Evolutionary conservation across 2,113 vertebrate genomes (phyloP), one percentile per base, ranked within the genome.

Genomic region (Bujurquina vittata): DNA sequence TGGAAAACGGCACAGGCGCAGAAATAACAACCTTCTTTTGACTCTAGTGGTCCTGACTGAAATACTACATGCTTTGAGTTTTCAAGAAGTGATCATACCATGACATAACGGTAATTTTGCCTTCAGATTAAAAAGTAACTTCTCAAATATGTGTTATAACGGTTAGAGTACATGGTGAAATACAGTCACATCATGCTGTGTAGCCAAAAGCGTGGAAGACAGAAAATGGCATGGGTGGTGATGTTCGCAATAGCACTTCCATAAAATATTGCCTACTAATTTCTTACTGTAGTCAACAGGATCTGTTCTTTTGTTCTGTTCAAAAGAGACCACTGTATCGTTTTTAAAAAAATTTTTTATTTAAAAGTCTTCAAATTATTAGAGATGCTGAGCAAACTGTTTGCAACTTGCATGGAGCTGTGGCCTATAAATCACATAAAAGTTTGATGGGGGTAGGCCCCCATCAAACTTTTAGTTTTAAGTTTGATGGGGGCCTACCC

Each of bases 161-260:
- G 23, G 23, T 18, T 52, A 0, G 46, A 72, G 23, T 20, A 17
- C 23, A 20, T 52, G 63, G 26, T 69, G 17, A 69, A 67, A 49
- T 20, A 43, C 6, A 22, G 26, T 67, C 46, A 40, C 40, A 67
- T 65, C 40, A 69, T 22, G 40, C 33, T n/a, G 31, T 56, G 62
- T 40, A 18, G 60, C 31, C 0, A 18, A 58, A 43, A 46, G 22
- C 57, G 59, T 54, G 18, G 55, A 56, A 76, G 67, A 17, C 46
- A 85, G 46, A 63, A 80, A 80, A 55, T 22, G 23, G 57, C 5
- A 37, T 26, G 58, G 52, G 52, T 78, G 59, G 43, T 62, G 63
- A 20, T 72, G 26, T 73, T 56, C 49, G 15, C 49, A 77, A 55
- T 31, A 73, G 58, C 78, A 77, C n/a, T n/a, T n/a, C n/a, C n/a